These are phyloP conservation scores for Alauda arvensis DNA, from an alignment of 2,797 vertebrate species.

Conservation along the genomic window DNA sequence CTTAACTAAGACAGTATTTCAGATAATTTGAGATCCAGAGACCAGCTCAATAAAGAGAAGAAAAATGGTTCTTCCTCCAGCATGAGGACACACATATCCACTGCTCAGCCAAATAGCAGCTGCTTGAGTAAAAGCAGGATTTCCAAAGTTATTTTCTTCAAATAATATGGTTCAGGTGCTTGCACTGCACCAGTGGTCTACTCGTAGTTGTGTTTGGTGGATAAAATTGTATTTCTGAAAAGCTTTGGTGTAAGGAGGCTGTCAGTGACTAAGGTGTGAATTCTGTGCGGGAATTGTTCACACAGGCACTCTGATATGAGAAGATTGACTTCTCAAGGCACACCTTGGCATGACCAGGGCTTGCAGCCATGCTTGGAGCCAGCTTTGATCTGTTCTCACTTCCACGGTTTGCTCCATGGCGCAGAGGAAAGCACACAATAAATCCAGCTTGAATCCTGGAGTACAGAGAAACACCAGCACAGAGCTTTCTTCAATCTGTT, in stretches of 20 bases:
- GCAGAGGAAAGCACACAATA: neutral
- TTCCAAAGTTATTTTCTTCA: neutral
- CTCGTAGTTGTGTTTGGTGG: neutral
- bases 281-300: neutral
- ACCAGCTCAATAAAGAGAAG: neutral
- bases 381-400: neutral
- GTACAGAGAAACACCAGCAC: neutral
- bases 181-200: neutral
- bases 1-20: constrained; percentile 26
- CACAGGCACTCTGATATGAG: neutral
- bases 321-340: neutral
- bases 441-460: neutral
- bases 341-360: neutral
- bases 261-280: neutral
- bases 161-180: neutral
- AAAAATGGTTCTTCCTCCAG: neutral
- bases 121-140: neutral
- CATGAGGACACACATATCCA: neutral
- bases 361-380: neutral
- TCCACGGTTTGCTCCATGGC: neutral
- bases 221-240: neutral
- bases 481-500: neutral
- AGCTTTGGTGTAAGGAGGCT: neutral
- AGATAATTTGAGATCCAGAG: constrained; percentile 14
- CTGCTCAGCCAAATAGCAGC: neutral